phyloP scores from a whole-genome alignment of 2,113 vertebrate species.

The Mastomys coucha region DNA sequence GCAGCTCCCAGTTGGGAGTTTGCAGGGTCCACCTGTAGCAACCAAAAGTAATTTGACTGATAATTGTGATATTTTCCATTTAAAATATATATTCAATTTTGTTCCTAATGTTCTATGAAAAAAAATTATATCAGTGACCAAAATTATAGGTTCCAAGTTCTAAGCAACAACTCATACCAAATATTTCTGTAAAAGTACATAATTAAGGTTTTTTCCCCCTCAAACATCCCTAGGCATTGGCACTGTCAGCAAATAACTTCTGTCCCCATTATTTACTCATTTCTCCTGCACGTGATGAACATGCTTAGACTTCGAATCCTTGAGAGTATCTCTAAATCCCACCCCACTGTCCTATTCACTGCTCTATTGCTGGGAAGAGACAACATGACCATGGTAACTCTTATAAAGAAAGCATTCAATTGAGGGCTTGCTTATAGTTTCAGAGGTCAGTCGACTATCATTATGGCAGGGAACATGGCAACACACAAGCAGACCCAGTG shows the following conservation, averaged over 20 bases:
- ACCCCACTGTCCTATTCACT: not conserved
- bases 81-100: conserved; percentile 12
- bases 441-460: not conserved
- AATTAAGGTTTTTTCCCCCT: not conserved
- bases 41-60: not conserved
- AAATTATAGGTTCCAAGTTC: not conserved
- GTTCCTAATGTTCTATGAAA: conserved; percentile 22
- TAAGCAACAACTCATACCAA: not conserved
- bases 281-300: not conserved
- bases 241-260: not conserved
- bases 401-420: not conserved
- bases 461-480: not conserved
- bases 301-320: not conserved
- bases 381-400: not conserved
- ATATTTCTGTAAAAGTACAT: not conserved
- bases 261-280: not conserved
- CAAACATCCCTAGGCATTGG: not conserved
- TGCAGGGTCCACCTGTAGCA: not conserved
- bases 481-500: no score
- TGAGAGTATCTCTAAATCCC: not conserved
- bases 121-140: not conserved
- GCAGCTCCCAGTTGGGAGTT: not conserved
- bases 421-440: not conserved
- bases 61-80: not conserved
- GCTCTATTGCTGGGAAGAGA: not conserved